Base-by-base conservation (phyloP, 2,797 vertebrate genomes). In the Sus cebifrons region DNA sequence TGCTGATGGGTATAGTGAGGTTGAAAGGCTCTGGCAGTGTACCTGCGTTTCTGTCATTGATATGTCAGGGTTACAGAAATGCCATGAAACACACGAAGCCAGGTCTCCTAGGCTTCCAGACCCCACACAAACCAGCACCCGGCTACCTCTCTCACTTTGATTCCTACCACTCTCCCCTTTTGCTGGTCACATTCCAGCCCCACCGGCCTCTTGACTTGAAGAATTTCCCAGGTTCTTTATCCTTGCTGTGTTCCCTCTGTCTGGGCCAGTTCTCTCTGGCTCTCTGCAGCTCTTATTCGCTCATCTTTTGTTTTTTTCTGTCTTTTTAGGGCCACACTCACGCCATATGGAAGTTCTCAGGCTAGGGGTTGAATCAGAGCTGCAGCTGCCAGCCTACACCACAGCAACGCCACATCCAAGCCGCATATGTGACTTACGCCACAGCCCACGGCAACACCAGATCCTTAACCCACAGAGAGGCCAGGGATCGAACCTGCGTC, bases 121-220 rank as follows among this genome's bases (percentile, higher is more conserved):
- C 4, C 6, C 29, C 32, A 23, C 3, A 23, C 3, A 1, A 21
- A 52, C 17, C 0, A 5, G 44, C 11, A 79, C 20, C 60, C 8
- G 20, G 17, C 8, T 12, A 1, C 14, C 40, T 56, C 8, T 32
- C 12, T 27, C 54, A 62, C n/a, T 54, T 36, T 18, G 15, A 23
- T 21, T 25, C 62, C 73, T 23, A 36, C 29, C 40, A 32, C 21
- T 52, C 3, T 40, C 49, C 3, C 1, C 7, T 65, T 20, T 52
- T 87, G 11, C 27, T 68, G 20, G 27, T 15, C 27, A 49, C 16
- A 7, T 83, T 78, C 10, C 58, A 49, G 56, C 13, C 40, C 32
- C 60, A 15, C 4, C 74, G 67, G 25, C 6, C 67, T 58, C 67
- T 58, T 65, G 27, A 60, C 52, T 68, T 27, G 36, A 40, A 14